Evolutionary conservation across 2,113 vertebrate genomes (phyloP), one percentile per base, ranked within the genome.

Genomic region (Phasianus colchicus): DNA sequence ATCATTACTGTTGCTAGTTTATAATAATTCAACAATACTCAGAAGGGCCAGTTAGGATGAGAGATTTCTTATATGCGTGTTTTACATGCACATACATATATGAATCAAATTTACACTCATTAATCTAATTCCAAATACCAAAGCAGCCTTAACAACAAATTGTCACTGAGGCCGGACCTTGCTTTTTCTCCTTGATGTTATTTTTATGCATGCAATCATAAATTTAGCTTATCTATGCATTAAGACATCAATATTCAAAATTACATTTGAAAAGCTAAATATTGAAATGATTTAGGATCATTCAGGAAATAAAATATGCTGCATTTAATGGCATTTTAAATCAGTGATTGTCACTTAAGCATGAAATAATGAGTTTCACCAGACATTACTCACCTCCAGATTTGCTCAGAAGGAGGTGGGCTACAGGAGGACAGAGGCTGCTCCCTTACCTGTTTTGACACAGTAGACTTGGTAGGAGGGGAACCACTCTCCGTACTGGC

Each of bases 401-500:
- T 60, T 2, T 67, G 5, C n/a, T 64, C 45, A 48, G 10, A 45
- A 63, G 80, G 32, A 2, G 13, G 69, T 15, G 24, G 29, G 4
- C 45, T 48, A 0, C 8, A 19, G 45, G 54, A 55, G n/a, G 42
- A n/a, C 0, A 36, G 27, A 27, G 29, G 32, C 14, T 69, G 52
- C 22, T 21, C 18, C 43, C 87, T 96, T 78, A 99, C 98, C 98
- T 91, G 98, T 97, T 96, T 97, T 98, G 95, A 98, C 90, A 95
- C 98, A 99, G 96, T 98, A 98, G 43, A 99, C 98, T 50, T 98
- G 98, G 89, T 98, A 98, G 73, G 98, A 97, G 18, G 98, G 98
- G 92, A 98, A 98, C 98, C 98, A 99, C 87, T 98, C 98, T 60
- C 98, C 98, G 0, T 98, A 98, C 96, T 98, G 98, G 96, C 98